Evolutionary conservation across 2,797 vertebrate species (phyloP).

Genomic region (Vireo griseus): DNA sequence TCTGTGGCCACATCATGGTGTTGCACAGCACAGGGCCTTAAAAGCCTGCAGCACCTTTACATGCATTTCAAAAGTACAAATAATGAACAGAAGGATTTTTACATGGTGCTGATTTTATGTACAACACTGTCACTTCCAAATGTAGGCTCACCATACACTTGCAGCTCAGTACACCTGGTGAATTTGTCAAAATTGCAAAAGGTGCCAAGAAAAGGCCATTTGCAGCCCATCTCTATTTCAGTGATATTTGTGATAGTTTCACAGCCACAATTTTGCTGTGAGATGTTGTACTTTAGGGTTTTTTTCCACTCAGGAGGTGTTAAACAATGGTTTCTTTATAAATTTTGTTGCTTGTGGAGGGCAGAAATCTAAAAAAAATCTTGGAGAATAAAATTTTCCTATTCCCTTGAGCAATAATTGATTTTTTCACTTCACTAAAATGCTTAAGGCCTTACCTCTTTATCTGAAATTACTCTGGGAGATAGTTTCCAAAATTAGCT

Average conservation of each 20-base stretch:
- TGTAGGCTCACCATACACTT: background rate
- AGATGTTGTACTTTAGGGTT: rapidly evolving
- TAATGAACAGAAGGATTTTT: background rate
- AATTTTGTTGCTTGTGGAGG: background rate
- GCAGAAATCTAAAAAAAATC: background rate
- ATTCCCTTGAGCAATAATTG: background rate
- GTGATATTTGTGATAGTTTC: background rate
- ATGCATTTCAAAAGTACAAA: background rate
- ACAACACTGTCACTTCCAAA: background rate
- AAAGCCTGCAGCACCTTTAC: background rate
- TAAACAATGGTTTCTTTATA: background rate
- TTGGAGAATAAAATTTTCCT: background rate
- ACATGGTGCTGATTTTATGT: background rate
- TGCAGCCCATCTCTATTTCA: background rate
- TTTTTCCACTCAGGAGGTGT: background rate
- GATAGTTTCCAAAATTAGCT: constrained; percentile 3
- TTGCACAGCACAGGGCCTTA: background rate
- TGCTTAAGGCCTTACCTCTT: background rate
- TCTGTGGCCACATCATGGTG: rapidly evolving
- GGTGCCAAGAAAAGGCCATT: background rate
- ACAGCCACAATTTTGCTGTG: background rate
- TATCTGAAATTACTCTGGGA: background rate
- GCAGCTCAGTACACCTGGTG: background rate
- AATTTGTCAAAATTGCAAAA: background rate
- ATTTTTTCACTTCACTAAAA: background rate